Evolutionary conservation across 2,797 vertebrate species (phyloP).

Genomic region (Loris lydekkerianus): DNA sequence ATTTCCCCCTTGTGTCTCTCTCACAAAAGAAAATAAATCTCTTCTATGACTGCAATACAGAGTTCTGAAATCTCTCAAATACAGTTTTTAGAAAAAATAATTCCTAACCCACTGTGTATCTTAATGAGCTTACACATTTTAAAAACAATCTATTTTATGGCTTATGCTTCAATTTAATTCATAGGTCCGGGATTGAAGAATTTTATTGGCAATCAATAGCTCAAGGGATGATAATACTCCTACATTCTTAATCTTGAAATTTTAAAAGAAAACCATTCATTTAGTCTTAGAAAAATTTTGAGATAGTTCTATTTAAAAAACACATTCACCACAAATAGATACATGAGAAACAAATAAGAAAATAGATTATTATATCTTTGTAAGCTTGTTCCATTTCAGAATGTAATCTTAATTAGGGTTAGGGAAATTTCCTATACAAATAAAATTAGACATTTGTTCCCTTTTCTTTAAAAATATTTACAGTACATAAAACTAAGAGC

Average conservation of each 20-base stretch:
- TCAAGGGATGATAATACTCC: slow-evolving; percentile 66
- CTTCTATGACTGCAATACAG: slow-evolving; percentile 69
- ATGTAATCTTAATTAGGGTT: slow-evolving; percentile 60
- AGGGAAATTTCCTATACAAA: slow-evolving; percentile 75
- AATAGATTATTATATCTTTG: slow-evolving; percentile 75
- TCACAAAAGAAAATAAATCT: slow-evolving; percentile 76
- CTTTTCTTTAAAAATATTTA: slow-evolving; percentile 85
- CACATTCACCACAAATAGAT: slow-evolving; percentile 65
- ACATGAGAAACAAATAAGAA: slow-evolving; percentile 82
- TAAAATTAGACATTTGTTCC: slow-evolving; percentile 85
- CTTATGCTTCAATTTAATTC: slow-evolving; percentile 65
- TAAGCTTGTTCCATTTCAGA: slow-evolving; percentile 84
- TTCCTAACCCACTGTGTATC: slow-evolving; percentile 49
- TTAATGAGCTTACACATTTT: slow-evolving; percentile 65
- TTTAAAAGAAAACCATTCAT: slow-evolving; percentile 79
- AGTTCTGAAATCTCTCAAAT: slow-evolving; percentile 78
- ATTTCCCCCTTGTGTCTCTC: slow-evolving; percentile 60
- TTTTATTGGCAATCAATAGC: slow-evolving; percentile 70
- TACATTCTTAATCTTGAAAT: slow-evolving; percentile 75
- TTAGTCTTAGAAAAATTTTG: slow-evolving; percentile 69
- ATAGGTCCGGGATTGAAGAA: slow-evolving; percentile 63
- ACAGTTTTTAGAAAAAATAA: slow-evolving; percentile 73
- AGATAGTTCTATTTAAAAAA: slow-evolving; percentile 71
- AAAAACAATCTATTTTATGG: slow-evolving; percentile 57
- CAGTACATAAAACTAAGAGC: slow-evolving; percentile 77